Evolutionary conservation across 2,113 vertebrate genomes (phyloP), one percentile per base, ranked within the genome.

Genomic region (Sinocyclocheilus rhinocerous): DNA sequence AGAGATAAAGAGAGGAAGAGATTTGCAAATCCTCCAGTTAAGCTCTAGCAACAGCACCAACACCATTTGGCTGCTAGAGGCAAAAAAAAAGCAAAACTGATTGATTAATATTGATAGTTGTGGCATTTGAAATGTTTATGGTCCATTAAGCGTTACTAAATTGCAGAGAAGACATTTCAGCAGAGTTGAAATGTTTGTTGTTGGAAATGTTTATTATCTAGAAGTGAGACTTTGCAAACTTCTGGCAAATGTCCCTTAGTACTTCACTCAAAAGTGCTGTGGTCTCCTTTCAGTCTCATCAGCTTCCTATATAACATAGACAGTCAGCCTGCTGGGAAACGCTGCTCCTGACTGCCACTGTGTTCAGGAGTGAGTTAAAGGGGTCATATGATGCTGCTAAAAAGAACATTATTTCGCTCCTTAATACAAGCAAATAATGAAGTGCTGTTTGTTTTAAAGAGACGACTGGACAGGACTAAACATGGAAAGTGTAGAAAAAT

Each of bases 361-460:
- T 61, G 55, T 80, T 61, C 20, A 61, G 22, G 22, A 42, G 3
- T 36, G 29, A 36, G 69, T 72, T 18, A 12, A 75, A 36, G 81
- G n/a, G n/a, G n/a, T n/a, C n/a, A n/a, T n/a, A n/a, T n/a, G n/a
- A n/a, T n/a, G n/a, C n/a, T n/a, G n/a, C n/a, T n/a, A n/a, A n/a
- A n/a, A n/a, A n/a, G n/a, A n/a, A n/a, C n/a, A n/a, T n/a, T n/a
- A n/a, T 57, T 70, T 24, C 10, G 0, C 8, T n/a, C 5, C 6
- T 8, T 78, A 67, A 52, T 10, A n/a, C 22, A 67, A 50, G 45
- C 45, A 55, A 79, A 67, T 85, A 42, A 69, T 69, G 20, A 85
- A 39, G 13, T 61, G 69, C 63, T 12, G 29, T 77, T 77, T 87
- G 45, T 52, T 83, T 83, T 77, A 83, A 67, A 83, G 29, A 33